Conservation (phyloP, 2,113 vertebrate species). For the Datnioides undecimradiatus region DNA sequence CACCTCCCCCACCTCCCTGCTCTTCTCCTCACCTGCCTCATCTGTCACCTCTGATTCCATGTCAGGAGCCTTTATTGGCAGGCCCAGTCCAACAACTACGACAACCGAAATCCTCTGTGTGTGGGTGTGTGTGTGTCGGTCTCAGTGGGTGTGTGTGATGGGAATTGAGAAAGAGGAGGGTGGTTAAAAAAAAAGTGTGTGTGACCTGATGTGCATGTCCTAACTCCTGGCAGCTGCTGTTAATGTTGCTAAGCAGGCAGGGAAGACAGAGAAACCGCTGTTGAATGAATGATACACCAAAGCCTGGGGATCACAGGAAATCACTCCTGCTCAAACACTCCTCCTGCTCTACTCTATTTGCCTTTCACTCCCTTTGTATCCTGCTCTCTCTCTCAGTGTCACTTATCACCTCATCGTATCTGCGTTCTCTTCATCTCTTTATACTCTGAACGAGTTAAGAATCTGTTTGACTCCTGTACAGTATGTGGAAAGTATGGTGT, state of each 20-base stretch:
- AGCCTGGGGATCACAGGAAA: conserved; percentile 5
- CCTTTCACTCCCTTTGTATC: conserved; percentile 10
- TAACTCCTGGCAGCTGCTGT: conserved; percentile 22
- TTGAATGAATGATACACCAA: conserved; percentile 51
- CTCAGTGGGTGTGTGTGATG: neutral
- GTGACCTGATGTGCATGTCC: conserved; percentile 26
- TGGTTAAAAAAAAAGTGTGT: neutral
- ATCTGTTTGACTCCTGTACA: neutral
- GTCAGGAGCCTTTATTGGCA: conserved; percentile 43
- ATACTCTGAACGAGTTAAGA: conserved; percentile 7
- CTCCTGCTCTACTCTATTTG: neutral
- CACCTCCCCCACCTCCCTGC: neutral
- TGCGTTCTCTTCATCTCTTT: conserved; percentile 21
- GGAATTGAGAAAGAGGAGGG: neutral
- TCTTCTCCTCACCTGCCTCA: conserved; percentile 55
- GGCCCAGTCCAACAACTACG: conserved; percentile 6
- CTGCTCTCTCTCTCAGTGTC: conserved; percentile 5
- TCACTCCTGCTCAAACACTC: conserved; percentile 5
- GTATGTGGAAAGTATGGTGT: neutral
- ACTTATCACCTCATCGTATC: neutral
- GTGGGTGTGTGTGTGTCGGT: neutral
- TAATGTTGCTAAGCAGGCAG: conserved; percentile 1
- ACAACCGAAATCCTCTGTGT: conserved; percentile 5
- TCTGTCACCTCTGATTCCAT: conserved; percentile 59
- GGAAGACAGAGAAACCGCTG: neutral